A percentile compares a stretch with the other conserved stretches of the same genome.
Evolutionary conservation across 2,113 vertebrate genomes (phyloP).

Genomic region (Nibea coibor): DNA sequence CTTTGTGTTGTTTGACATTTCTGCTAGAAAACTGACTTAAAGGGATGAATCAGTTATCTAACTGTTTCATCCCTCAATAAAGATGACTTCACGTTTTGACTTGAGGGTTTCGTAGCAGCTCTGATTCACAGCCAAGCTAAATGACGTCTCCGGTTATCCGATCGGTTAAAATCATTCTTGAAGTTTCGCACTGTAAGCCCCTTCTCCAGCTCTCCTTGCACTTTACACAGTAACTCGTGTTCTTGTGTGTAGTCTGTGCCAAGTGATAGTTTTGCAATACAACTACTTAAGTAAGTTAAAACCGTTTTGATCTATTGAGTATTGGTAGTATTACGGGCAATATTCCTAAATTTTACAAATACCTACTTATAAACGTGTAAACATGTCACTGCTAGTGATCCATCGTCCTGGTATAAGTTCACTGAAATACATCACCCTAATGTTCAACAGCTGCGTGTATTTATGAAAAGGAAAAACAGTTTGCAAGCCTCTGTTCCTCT

Average conservation of each 20-base stretch:
- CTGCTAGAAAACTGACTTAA: neutral
- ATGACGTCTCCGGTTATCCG: constrained; percentile 70
- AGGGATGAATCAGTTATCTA: neutral
- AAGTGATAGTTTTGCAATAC: constrained; percentile 72
- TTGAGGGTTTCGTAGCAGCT: constrained; percentile 38
- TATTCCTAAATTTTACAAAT: constrained; percentile 33
- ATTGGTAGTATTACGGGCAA: constrained; percentile 46
- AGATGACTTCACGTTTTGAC: neutral
- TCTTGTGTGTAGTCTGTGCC: constrained; percentile 74
- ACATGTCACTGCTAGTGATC: constrained; percentile 50
- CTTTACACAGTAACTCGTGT: constrained; percentile 77
- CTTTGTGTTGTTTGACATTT: neutral
- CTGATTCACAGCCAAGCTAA: constrained; percentile 58
- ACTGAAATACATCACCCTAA: constrained; percentile 40
- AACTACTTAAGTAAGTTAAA: constrained; percentile 12
- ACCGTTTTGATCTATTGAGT: constrained; percentile 39
- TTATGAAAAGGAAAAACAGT: constrained; percentile 12
- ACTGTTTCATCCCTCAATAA: neutral
- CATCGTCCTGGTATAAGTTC: constrained; percentile 51
- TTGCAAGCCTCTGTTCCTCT: constrained; percentile 33
- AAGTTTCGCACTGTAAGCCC: constrained; percentile 53
- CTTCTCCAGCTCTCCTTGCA: constrained; percentile 71
- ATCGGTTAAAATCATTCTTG: constrained; percentile 34
- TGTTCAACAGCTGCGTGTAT: constrained; percentile 8
- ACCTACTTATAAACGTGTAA: constrained; percentile 43